Evolutionary conservation across 2,113 vertebrate genomes (phyloP).

Genomic region (Phoenicopterus ruber): DNA sequence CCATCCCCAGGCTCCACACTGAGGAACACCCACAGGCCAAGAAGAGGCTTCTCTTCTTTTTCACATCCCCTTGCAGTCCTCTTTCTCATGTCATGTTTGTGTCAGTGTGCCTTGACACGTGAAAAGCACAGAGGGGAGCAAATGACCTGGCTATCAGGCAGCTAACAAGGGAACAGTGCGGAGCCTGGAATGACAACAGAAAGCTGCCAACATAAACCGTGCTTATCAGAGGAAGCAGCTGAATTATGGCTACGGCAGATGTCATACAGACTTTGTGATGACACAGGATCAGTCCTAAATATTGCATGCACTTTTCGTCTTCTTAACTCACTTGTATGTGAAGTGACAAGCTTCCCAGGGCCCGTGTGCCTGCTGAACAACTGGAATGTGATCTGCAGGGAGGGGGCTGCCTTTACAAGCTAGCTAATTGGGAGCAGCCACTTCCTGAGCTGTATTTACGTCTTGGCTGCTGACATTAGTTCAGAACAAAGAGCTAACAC

Average conservation of each 20-base stretch:
- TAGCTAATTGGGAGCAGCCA: background rate
- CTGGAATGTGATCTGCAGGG: background rate
- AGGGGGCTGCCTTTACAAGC: background rate
- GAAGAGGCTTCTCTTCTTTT: background rate
- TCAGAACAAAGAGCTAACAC: background rate
- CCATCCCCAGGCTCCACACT: background rate
- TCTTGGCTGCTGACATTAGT: background rate
- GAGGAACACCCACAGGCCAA: background rate
- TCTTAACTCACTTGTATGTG: background rate
- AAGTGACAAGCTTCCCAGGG: conserved; percentile 12
- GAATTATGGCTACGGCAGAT: conserved; percentile 53
- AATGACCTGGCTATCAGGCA: conserved; percentile 31
- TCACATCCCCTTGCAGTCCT: background rate
- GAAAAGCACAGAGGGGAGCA: background rate
- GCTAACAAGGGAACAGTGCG: background rate
- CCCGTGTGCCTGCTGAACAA: background rate
- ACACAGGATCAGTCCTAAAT: conserved; percentile 17
- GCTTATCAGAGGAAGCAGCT: conserved; percentile 64
- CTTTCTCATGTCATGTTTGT: background rate
- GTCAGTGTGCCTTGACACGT: background rate
- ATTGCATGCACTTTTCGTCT: background rate
- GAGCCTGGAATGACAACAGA: conserved; percentile 18
- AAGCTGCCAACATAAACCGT: conserved; percentile 31
- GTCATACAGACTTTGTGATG: background rate
- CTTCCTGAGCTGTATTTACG: background rate